These are phyloP conservation scores for Eurytoma californica DNA, from an alignment of 2,888 invertebrate species.

Conservation along the genomic window DNA sequence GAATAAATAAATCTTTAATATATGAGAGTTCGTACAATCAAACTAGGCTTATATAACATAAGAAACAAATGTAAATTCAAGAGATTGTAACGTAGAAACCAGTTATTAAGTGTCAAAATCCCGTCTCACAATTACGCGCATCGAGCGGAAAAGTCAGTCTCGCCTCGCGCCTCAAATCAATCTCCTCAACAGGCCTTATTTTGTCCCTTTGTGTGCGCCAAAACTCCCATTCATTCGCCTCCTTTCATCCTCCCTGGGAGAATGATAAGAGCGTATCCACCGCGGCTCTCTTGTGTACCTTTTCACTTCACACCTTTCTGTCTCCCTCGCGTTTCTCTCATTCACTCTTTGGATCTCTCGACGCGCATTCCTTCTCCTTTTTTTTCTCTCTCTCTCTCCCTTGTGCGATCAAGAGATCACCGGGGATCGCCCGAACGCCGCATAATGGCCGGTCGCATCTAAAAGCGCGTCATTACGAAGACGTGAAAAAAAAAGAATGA, in stretches of 20 bases:
- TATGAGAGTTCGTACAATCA: background rate
- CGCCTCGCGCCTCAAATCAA: constrained; percentile 19
- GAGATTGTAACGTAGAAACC: background rate
- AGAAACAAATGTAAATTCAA: constrained; percentile 6
- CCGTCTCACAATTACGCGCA: constrained; percentile 22
- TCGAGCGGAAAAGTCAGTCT: constrained; percentile 15
- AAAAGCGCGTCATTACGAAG: constrained; percentile 42
- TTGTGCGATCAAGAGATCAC: constrained; percentile 49
- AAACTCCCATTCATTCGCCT: constrained; percentile 21
- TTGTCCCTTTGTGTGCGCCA: constrained; percentile 33
- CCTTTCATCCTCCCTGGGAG: constrained; percentile 7
- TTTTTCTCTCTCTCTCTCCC: constrained; percentile 16
- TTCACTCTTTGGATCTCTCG: constrained; percentile 40
- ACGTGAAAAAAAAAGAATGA: constrained; percentile 9
- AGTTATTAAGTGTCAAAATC: constrained; percentile 28
- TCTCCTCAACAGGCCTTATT: constrained; percentile 17
- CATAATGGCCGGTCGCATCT: constrained; percentile 8
- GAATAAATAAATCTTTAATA: too few species aligned
- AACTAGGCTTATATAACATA: background rate
- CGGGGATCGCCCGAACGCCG: constrained; percentile 19
- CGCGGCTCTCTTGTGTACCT: constrained; percentile 14
- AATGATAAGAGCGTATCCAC: constrained; percentile 27
- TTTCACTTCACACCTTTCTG: constrained; percentile 27
- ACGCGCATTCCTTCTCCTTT: constrained; percentile 31
- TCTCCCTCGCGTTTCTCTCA: background rate